A percentile compares a stretch with the other conserved stretches of the same genome.
These are phyloP conservation scores for Myotis davidii DNA, from an alignment of 2,113 vertebrate genomes.

Conservation along the genomic window DNA sequence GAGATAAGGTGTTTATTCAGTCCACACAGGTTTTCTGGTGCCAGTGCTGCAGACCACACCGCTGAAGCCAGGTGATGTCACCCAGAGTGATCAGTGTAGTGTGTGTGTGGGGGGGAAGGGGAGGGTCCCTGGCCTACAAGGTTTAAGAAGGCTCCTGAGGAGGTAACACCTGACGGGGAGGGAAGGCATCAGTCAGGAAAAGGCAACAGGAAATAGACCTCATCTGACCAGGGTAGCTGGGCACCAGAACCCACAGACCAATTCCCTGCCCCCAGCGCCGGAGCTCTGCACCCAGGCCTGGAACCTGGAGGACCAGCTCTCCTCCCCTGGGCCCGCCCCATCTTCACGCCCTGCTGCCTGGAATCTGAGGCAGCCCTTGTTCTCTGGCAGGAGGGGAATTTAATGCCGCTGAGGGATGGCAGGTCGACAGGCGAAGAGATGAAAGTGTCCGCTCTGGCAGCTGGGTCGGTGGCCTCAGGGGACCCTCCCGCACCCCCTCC, in stretches of 20 bases:
- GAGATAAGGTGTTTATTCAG: neutral
- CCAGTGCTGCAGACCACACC: neutral
- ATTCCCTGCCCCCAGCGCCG: neutral
- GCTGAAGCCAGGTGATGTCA: neutral
- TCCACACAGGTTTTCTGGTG: neutral
- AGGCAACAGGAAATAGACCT: neutral
- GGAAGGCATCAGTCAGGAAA: neutral
- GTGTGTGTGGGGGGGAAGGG: no score
- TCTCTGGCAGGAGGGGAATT: conserved; percentile 68
- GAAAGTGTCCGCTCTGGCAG: conserved; percentile 66
- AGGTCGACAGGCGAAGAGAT: conserved; percentile 71
- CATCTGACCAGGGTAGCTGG: neutral
- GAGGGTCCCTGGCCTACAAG: neutral
- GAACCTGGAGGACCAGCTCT: neutral
- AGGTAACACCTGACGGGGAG: neutral
- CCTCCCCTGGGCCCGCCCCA: conserved; percentile 40
- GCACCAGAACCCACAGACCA: neutral
- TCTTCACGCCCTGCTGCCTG: conserved; percentile 70
- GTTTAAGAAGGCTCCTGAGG: neutral
- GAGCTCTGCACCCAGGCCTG: neutral
- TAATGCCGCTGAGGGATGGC: conserved; percentile 71
- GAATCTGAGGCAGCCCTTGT: conserved; percentile 75
- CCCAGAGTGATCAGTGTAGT: neutral
- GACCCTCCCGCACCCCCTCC: neutral
- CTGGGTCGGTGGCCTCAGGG: conserved; percentile 34